phyloP scores from a whole-genome alignment of 2,113 vertebrate species.

The Labeo rohita region DNA sequence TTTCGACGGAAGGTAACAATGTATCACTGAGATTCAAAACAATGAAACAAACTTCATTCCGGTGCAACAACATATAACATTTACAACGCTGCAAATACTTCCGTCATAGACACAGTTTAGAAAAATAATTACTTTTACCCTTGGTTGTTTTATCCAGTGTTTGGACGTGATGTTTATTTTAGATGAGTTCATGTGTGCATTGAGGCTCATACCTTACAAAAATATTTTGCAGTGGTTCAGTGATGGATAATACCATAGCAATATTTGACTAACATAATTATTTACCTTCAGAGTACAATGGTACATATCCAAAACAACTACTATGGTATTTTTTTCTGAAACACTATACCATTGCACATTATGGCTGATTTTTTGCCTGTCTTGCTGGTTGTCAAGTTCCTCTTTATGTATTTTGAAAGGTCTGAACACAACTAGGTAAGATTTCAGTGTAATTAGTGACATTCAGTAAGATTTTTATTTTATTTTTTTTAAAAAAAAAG shows the following conservation, averaged over 20 bases:
- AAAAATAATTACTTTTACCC: background rate
- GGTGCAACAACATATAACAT: background rate
- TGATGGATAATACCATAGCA: background rate
- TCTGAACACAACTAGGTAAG: background rate
- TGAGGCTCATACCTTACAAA: background rate
- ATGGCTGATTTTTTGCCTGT: background rate
- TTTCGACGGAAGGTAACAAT: slow-evolving; percentile 27
- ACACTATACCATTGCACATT: background rate
- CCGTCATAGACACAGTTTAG: background rate
- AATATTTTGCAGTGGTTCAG: no score
- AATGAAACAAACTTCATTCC: no score
- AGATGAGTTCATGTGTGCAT: background rate
- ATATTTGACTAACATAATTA: background rate
- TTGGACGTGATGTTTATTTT: background rate
- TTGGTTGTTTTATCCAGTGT: background rate
- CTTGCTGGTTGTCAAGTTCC: background rate
- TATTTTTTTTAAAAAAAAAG: no score
- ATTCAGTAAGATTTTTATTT: background rate
- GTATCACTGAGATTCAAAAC: background rate
- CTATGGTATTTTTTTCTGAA: background rate
- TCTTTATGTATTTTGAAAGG: background rate
- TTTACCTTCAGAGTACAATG: background rate
- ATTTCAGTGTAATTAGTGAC: background rate
- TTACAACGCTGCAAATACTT: background rate
- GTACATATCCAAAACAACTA: background rate